Conservation (phyloP, 2,113 vertebrate species). For the Silurus asotus region DNA sequence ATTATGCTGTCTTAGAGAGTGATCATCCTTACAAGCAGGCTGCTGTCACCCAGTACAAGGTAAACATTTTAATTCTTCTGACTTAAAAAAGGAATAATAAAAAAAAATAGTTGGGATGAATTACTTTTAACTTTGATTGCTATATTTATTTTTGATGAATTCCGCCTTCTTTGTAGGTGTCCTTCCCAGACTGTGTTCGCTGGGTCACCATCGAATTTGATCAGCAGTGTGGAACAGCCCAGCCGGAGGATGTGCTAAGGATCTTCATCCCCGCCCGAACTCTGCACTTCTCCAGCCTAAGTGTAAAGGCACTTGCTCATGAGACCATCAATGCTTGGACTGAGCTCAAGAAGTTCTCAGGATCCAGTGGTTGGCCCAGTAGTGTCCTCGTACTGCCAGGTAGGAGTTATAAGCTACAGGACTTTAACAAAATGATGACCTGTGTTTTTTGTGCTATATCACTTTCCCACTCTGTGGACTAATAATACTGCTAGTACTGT, state of each 20-base stretch:
- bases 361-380: constrained; percentile 90
- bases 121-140: not conserved
- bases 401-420: constrained; percentile 50
- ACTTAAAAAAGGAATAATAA: not conserved
- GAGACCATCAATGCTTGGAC: constrained; percentile 97
- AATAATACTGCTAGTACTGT: not conserved
- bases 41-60: constrained; percentile 92
- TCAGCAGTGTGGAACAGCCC: constrained; percentile 92
- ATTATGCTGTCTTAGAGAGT: constrained; percentile 93
- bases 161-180: constrained; percentile 72
- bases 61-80: constrained; percentile 50
- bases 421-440: too few relatives aligned
- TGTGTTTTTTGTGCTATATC: not conserved
- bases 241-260: constrained; percentile 92
- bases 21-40: constrained; percentile 97
- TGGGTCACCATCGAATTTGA: constrained; percentile 98
- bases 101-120: not conserved
- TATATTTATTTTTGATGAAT: not conserved
- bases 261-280: constrained; percentile 90
- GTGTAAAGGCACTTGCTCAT: constrained; percentile 84
- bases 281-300: constrained; percentile 82
- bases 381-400: constrained; percentile 93
- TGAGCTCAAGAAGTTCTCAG: constrained; percentile 96
- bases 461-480: not conserved
- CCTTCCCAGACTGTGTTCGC: constrained; percentile 96